phyloP scores from a whole-genome alignment of 1,140 invertebrate species.

The Pinna nobilis region DNA sequence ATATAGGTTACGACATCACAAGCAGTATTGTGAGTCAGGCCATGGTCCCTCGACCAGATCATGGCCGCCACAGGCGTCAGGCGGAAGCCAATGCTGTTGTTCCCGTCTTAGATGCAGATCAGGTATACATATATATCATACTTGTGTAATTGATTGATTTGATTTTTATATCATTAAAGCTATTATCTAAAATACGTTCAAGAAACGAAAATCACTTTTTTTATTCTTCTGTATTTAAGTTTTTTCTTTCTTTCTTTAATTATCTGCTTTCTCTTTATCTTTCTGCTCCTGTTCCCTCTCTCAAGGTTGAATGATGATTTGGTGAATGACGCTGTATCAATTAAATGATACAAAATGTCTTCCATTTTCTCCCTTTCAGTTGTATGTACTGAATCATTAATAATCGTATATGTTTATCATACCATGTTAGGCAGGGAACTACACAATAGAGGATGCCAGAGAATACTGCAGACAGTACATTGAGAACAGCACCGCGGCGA shows the following conservation, averaged over 20 bases:
- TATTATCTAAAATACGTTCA: too few relatives aligned
- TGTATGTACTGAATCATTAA: not conserved
- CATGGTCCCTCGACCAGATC: slow-evolving; percentile 23
- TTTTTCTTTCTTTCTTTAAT: too few relatives aligned
- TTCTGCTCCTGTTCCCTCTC: too few relatives aligned
- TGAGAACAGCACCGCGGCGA: slow-evolving; percentile 49
- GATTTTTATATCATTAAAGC: too few relatives aligned
- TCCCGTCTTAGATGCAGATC: not conserved
- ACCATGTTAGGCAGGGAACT: not conserved
- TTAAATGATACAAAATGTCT: too few relatives aligned
- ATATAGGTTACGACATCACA: slow-evolving; percentile 47
- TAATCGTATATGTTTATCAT: not conserved
- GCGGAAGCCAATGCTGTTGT: not conserved
- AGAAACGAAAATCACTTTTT: too few relatives aligned
- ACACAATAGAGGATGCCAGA: slow-evolving; percentile 4
- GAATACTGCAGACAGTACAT: slow-evolving; percentile 41
- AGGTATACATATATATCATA: not conserved
- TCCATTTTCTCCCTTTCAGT: not conserved
- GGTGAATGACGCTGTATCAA: too few relatives aligned
- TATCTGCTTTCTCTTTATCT: too few relatives aligned
- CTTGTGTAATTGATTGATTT: not conserved
- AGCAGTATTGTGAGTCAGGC: slow-evolving; percentile 31
- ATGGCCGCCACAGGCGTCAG: slow-evolving; percentile 12
- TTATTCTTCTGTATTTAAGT: too few relatives aligned
- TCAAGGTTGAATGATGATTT: too few relatives aligned